These are phyloP conservation scores for Serranus cabrilla DNA, from an alignment of 2,797 vertebrate genomes.

Conservation along the genomic window DNA sequence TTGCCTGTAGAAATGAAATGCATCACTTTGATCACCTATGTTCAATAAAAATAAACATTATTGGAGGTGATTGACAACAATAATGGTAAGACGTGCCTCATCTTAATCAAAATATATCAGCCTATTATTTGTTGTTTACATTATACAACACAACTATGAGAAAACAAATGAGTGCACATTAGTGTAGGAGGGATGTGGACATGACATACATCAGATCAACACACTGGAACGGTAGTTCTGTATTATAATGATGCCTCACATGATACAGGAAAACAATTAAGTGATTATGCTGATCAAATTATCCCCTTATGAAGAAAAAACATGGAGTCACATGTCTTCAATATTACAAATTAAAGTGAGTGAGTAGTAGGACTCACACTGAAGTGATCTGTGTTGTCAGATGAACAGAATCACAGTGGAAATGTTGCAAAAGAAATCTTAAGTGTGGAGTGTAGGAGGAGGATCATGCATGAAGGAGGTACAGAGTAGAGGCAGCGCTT, in stretches of 20 bases:
- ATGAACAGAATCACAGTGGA: slow-evolving; percentile 40
- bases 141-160: slow-evolving; percentile 78
- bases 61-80: slow-evolving; percentile 92
- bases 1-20: slow-evolving; percentile 92
- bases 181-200: slow-evolving; percentile 29
- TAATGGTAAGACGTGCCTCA: slow-evolving; percentile 89
- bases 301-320: neutral
- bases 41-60: slow-evolving; percentile 98
- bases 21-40: slow-evolving; percentile 90
- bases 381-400: slow-evolving; percentile 21
- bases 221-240: slow-evolving; percentile 69
- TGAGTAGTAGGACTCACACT: slow-evolving; percentile 23
- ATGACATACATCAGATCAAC: slow-evolving; percentile 82
- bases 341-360: slow-evolving; percentile 30
- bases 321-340: slow-evolving; percentile 22
- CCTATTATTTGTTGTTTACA: slow-evolving; percentile 87
- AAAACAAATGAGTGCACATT: slow-evolving; percentile 41
- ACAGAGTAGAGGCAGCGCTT: slow-evolving; percentile 84
- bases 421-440: slow-evolving; percentile 35
- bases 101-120: slow-evolving; percentile 88
- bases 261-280: slow-evolving; percentile 55
- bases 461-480: slow-evolving; percentile 83
- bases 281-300: slow-evolving; percentile 86
- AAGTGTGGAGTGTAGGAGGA: slow-evolving; percentile 44
- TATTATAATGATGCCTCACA: slow-evolving; percentile 33